A percentile compares a stretch with the other conserved stretches of the same genome.
Conservation (phyloP, 2,888 invertebrate genomes). For the Drosophila neonasuta region DNA sequence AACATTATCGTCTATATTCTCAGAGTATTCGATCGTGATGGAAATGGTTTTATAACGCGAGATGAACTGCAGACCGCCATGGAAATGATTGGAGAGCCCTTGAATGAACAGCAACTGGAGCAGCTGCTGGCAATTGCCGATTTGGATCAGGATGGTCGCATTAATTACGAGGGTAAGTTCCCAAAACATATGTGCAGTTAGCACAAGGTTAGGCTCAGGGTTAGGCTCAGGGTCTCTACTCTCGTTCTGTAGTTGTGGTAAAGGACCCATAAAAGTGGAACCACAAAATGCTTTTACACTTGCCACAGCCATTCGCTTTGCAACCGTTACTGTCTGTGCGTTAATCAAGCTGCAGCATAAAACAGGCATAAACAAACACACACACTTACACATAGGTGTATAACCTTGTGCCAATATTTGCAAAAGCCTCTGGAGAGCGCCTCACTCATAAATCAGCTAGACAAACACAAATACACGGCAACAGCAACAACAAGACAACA, state of each 20-base stretch:
- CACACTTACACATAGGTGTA: constrained; percentile 24
- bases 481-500: constrained; percentile 13
- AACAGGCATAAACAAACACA: constrained; percentile 25
- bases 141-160: constrained; percentile 90
- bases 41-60: constrained; percentile 93
- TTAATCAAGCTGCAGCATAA: constrained; percentile 67
- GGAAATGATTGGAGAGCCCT: constrained; percentile 91
- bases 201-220: constrained; percentile 22
- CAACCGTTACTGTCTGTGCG: constrained; percentile 32
- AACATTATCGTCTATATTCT: not conserved
- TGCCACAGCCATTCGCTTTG: constrained; percentile 23
- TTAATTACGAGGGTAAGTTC: constrained; percentile 89
- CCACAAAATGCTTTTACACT: constrained; percentile 19
- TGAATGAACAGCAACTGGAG: constrained; percentile 89
- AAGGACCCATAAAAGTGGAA: constrained; percentile 46
- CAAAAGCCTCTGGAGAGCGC: constrained; percentile 35
- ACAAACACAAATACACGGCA: constrained; percentile 55
- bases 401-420: constrained; percentile 65
- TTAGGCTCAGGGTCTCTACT: not conserved
- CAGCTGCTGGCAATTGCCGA: constrained; percentile 89
- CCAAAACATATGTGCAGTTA: constrained; percentile 32
- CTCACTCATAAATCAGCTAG: constrained; percentile 70
- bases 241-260: constrained; percentile 4
- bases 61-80: constrained; percentile 90
- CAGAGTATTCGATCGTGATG: constrained; percentile 93